phyloP scores from a whole-genome alignment of 2,888 invertebrate genomes.

The Ashinkailepas kermadecensis region DNA sequence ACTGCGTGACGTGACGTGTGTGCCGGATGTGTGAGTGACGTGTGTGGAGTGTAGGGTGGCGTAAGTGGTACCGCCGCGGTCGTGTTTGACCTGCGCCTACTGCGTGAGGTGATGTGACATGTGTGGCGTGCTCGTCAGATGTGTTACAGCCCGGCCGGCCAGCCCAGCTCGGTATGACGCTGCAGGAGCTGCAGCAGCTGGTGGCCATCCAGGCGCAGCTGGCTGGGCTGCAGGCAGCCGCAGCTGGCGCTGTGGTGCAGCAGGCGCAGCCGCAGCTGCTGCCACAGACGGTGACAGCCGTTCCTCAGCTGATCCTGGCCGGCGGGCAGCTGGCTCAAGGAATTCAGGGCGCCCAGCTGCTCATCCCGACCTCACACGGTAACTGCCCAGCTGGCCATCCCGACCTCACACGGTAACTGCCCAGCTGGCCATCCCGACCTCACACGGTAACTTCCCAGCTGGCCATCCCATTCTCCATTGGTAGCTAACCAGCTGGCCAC shows the following conservation, averaged over 20 bases:
- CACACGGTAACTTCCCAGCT: constrained; percentile 60
- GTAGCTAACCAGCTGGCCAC: too few relatives aligned
- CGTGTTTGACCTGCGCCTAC: too few relatives aligned
- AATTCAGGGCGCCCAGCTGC: constrained; percentile 84
- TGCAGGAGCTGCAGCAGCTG: constrained; percentile 9
- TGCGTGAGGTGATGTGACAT: too few relatives aligned
- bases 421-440: constrained; percentile 71
- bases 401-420: constrained; percentile 78
- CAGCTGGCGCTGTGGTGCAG: constrained; percentile 52
- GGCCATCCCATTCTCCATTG: too few relatives aligned
- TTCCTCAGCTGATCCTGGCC: constrained; percentile 85
- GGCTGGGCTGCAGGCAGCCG: background rate
- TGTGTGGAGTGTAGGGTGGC: too few relatives aligned
- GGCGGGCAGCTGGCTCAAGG: constrained; percentile 87
- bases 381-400: constrained; percentile 56
- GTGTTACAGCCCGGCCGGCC: background rate
- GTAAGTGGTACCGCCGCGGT: too few relatives aligned
- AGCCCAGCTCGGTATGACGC: background rate
- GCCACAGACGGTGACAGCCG: constrained; percentile 46
- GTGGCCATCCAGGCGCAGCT: constrained; percentile 1
- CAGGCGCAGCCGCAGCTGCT: constrained; percentile 55
- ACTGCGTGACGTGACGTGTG: too few relatives aligned
- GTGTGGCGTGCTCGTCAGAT: background rate
- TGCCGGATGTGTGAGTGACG: too few relatives aligned
- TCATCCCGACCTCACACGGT: constrained; percentile 95